Percentiles rank a stretch among this genome's conserved stretches.
phyloP scores from a whole-genome alignment of 1,140 invertebrate species.

The Euwallacea similis region DNA sequence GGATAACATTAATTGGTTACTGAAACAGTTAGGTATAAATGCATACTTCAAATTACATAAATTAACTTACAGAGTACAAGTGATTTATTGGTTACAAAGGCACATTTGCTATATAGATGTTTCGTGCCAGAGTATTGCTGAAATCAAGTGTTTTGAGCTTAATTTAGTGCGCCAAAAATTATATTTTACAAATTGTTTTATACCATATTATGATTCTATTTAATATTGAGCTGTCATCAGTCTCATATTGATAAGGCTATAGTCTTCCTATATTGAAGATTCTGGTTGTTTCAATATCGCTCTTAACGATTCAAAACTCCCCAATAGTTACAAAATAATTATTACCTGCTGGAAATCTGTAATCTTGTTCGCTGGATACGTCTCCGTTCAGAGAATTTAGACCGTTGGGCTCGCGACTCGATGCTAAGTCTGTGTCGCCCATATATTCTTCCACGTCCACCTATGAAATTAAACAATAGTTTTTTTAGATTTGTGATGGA shows the following conservation, averaged over 20 bases:
- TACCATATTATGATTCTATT: too few species aligned
- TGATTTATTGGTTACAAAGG: conserved; percentile 24
- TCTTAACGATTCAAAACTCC: conserved; percentile 25
- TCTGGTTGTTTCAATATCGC: too few species aligned
- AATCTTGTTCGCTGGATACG: conserved; percentile 66
- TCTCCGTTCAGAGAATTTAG: conserved; percentile 65
- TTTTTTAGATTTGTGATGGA: neutral
- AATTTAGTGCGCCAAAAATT: neutral
- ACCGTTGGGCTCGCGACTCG: conserved; percentile 58
- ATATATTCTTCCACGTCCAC: conserved; percentile 65
- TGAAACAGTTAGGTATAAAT: neutral
- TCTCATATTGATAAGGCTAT: too few species aligned
- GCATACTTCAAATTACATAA: conserved; percentile 20
- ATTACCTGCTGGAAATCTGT: conserved; percentile 59
- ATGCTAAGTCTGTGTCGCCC: conserved; percentile 61
- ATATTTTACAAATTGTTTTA: neutral
- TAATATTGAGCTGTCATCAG: too few species aligned
- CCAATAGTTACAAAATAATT: conserved; percentile 42
- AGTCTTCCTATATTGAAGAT: too few species aligned
- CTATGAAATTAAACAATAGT: neutral
- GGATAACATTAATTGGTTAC: neutral
- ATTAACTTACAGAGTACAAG: conserved; percentile 28
- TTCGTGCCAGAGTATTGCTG: conserved; percentile 37
- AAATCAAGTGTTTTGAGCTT: conserved; percentile 16
- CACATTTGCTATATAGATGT: conserved; percentile 38